phyloP scores from a whole-genome alignment of 2,888 invertebrate species.

The Myathropa florea region DNA sequence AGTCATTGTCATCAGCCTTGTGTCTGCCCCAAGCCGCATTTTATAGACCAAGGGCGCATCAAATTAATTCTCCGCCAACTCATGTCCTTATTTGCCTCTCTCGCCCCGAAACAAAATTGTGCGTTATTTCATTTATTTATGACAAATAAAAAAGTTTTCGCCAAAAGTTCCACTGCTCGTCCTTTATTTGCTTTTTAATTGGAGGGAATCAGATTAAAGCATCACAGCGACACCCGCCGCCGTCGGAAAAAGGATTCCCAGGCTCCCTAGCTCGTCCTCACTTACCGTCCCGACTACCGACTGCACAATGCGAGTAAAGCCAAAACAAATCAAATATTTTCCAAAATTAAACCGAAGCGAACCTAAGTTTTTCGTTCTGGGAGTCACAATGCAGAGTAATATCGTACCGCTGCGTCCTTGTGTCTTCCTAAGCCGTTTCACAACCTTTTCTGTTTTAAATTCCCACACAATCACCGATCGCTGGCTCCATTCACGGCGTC shows the following conservation, averaged over 20 bases:
- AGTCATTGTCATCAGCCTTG: background rate
- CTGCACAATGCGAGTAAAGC: constrained; percentile 8
- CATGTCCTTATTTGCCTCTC: background rate
- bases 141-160: constrained; percentile 9
- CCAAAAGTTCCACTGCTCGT: constrained; percentile 25
- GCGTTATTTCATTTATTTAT: constrained; percentile 40
- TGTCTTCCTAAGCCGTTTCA: background rate
- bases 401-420: background rate
- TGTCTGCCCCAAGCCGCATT: background rate
- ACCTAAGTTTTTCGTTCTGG: constrained; percentile 12
- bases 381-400: constrained; percentile 15
- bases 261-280: no score
- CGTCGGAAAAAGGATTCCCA: constrained; percentile 33
- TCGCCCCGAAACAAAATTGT: background rate
- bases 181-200: constrained; percentile 55
- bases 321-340: constrained; percentile 49
- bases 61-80: constrained; percentile 1
- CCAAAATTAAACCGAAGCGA: constrained; percentile 45
- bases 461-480: background rate
- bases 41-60: constrained; percentile 6
- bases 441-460: background rate
- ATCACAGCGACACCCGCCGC: constrained; percentile 3
- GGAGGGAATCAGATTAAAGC: constrained; percentile 50
- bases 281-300: background rate
- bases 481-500: background rate